A percentile compares a stretch with the other conserved stretches of the same genome.
These are phyloP conservation scores for Tridacna gigas DNA, from an alignment of 2,888 invertebrate genomes.

Conservation along the genomic window DNA sequence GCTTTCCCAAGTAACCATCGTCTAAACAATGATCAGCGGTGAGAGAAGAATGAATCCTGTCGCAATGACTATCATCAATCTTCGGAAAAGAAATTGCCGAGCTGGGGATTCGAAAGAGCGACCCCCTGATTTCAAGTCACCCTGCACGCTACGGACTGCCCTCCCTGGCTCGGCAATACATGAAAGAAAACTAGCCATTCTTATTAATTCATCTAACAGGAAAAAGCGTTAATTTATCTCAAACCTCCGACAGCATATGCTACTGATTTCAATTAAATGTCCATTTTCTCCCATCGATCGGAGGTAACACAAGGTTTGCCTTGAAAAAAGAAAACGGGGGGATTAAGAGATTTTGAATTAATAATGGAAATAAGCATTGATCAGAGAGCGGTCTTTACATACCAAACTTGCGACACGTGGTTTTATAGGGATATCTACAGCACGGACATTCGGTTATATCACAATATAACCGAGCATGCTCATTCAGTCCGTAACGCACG, in stretches of 20 bases:
- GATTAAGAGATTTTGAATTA: constrained; percentile 25
- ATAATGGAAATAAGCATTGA: constrained; percentile 28
- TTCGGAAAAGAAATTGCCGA: too few relatives aligned
- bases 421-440: constrained; percentile 8
- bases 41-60: too few relatives aligned
- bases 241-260: constrained; percentile 2
- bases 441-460: neutral
- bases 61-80: too few relatives aligned
- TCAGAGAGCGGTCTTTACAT: constrained; percentile 2
- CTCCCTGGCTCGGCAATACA: too few relatives aligned
- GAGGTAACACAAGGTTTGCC: constrained; percentile 3
- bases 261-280: constrained; percentile 24
- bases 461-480: neutral
- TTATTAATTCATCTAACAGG: neutral
- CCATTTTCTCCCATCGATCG: constrained; percentile 22
- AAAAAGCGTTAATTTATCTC: constrained; percentile 2
- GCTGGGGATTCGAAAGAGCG: too few relatives aligned
- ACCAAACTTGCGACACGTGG: constrained; percentile 24
- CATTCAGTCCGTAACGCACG: too few relatives aligned
- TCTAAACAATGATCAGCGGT: too few relatives aligned
- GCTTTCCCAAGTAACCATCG: too few relatives aligned
- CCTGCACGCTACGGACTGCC: too few relatives aligned
- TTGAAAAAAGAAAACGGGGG: neutral
- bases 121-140: too few relatives aligned
- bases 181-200: too few relatives aligned